These are phyloP conservation scores for Setipinna tenuifilis DNA, from an alignment of 2,797 vertebrate species.

Conservation along the genomic window DNA sequence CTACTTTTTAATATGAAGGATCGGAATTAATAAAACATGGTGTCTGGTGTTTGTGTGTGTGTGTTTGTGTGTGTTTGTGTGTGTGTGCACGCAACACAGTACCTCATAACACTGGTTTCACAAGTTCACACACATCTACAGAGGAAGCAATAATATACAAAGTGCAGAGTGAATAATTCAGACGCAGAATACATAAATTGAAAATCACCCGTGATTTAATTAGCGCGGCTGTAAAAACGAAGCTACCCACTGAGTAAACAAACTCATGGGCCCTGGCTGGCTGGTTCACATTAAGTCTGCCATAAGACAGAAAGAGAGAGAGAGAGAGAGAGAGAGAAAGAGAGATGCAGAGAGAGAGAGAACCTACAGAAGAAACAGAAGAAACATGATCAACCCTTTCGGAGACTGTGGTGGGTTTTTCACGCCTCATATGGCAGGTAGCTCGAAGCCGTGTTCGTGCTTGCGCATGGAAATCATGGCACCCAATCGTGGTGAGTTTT, in stretches of 20 bases:
- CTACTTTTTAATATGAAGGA: not conserved
- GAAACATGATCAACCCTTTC: slow-evolving; percentile 5
- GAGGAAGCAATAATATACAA: slow-evolving; percentile 49
- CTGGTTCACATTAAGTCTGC: slow-evolving; percentile 7
- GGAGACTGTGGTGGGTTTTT: not conserved
- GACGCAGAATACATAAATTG: slow-evolving; percentile 45
- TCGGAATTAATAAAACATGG: not conserved
- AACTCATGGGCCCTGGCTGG: slow-evolving; percentile 36
- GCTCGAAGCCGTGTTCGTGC: slow-evolving; percentile 5
- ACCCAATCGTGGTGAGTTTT: not conserved
- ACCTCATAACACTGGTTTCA: slow-evolving; percentile 55
- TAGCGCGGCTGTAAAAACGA: slow-evolving; percentile 44
- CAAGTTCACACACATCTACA: slow-evolving; percentile 49
- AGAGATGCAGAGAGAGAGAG: not conserved
- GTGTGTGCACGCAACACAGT: not conserved
- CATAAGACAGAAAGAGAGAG: not conserved
- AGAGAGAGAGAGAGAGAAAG: slow-evolving; percentile 7
- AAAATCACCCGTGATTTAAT: slow-evolving; percentile 51
- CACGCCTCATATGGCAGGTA: slow-evolving; percentile 10
- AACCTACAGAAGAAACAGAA: not conserved
- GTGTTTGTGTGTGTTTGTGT: not conserved
- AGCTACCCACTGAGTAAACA: slow-evolving; percentile 44
- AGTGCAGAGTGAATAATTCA: slow-evolving; percentile 30
- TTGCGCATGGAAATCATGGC: not conserved
- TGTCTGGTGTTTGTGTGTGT: slow-evolving; percentile 17